A percentile compares a stretch with the other conserved stretches of the same genome.
phyloP scores from a whole-genome alignment of 2,113 vertebrate species.

The Mugil cephalus region DNA sequence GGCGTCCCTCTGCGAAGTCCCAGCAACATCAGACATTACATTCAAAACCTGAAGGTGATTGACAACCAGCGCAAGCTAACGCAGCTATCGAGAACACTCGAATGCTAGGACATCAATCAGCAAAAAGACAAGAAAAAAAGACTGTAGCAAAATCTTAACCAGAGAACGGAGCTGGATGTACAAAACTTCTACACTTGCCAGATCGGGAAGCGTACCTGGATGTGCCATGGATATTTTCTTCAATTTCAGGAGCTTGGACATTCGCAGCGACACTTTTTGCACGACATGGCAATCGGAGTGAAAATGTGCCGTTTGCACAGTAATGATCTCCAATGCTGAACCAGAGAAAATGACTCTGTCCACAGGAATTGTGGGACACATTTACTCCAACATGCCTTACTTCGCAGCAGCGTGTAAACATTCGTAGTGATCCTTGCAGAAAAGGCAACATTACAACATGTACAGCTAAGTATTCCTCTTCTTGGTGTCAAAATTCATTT shows the following conservation, averaged over 20 bases:
- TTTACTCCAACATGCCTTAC: slow-evolving; percentile 15
- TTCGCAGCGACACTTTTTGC: neutral
- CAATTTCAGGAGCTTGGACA: neutral
- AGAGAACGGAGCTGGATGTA: slow-evolving; percentile 6
- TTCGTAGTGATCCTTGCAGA: slow-evolving; percentile 7
- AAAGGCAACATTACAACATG: slow-evolving; percentile 29
- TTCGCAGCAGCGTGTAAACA: neutral
- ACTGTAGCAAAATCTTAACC: slow-evolving; percentile 4
- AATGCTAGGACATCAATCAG: slow-evolving; percentile 71
- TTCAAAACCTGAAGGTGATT: slow-evolving; percentile 92
- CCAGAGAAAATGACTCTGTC: slow-evolving; percentile 13
- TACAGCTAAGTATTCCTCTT: slow-evolving; percentile 21
- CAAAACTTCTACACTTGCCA: slow-evolving; percentile 13
- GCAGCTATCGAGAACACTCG: slow-evolving; percentile 88
- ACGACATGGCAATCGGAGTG: neutral
- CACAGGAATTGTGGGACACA: slow-evolving; percentile 7
- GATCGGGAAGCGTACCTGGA: slow-evolving; percentile 6
- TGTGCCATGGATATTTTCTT: neutral
- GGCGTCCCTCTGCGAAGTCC: slow-evolving; percentile 85
- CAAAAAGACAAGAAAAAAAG: slow-evolving; percentile 3
- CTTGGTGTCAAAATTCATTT: slow-evolving; percentile 25
- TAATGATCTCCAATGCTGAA: slow-evolving; percentile 41
- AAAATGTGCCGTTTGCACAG: slow-evolving; percentile 17
- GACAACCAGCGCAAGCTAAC: slow-evolving; percentile 93
- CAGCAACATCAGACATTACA: slow-evolving; percentile 85